Base-by-base conservation (phyloP, 1,140 invertebrate genomes). In the Drosophila miranda region DNA sequence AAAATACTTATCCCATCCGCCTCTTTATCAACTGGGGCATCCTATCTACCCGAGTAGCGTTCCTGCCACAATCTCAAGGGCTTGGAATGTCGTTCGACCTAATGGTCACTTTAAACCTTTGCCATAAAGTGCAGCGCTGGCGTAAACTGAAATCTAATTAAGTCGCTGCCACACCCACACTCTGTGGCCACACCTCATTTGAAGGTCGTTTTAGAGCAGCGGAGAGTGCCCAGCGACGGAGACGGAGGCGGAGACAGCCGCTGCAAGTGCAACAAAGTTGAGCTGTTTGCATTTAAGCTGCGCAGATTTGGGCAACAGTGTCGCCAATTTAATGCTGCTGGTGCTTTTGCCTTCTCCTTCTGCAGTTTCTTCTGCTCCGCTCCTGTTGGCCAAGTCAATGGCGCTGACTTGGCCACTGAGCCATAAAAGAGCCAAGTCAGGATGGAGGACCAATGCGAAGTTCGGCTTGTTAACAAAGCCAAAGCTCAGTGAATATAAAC, bases 281-380 rank as follows among this genome's bases (percentile, higher is more conserved):
- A 49, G 54, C 63, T 77, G 81, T 72, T 86, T 81, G 82, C 81
- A 63, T 77, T 84, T 77, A 77, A 80, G 77, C 63, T 77, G 76
- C 67, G 63, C 63, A 80, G 80, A 84, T 80, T 84, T 86, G 56
- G 73, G 81, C 81, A 87, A 87, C 81, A 84, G 63, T 84, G 81
- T 84, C 82, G 57, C 54, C 81, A 74, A 51, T 74, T 86, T 84
- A 84, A 81, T 84, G 73, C 53, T 30, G 30, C 38, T 49, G 28
- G 19, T 5, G 52, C 38, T 51, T 26, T 2, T 57, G 19, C 41
- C 11, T 41, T 16, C 54, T n/a, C 30, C 57, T 41, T 23, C 21
- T 11, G 14, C 34, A 34, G 0, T 5, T 13, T 3, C 44, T 21
- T 9, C 9, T 8, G 26, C 21, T 63, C 21, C 56, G 14, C 34